phyloP scores from a whole-genome alignment of 2,888 invertebrate species.

The Amiota mariae region DNA sequence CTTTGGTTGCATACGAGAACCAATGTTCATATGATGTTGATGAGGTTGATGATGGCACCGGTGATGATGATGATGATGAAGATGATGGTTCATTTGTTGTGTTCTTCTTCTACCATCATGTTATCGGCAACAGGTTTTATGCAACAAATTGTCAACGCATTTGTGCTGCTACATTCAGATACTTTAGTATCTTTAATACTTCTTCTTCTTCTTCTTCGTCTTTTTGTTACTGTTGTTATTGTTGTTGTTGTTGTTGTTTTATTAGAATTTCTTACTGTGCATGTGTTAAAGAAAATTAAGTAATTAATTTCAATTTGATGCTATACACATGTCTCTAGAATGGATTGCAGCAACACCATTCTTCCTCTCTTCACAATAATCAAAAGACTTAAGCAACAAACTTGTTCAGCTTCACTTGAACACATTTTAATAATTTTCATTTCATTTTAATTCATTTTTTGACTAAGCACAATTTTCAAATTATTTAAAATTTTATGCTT shows the following conservation, averaged over 20 bases:
- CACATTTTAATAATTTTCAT: no score
- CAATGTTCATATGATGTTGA: not conserved
- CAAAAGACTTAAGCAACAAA: conserved; percentile 61
- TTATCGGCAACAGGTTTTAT: conserved; percentile 21
- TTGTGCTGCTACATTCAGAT: conserved; percentile 61
- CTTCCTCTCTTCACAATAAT: conserved; percentile 28
- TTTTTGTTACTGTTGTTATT: no score
- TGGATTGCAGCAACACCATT: no score
- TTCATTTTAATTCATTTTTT: not conserved
- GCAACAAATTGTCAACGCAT: conserved; percentile 52
- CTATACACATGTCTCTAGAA: conserved; percentile 51
- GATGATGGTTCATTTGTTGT: conserved; percentile 14
- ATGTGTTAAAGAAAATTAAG: conserved; percentile 64
- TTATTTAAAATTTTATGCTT: conserved; percentile 38
- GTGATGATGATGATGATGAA: conserved; percentile 10
- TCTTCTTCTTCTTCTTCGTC: not conserved
- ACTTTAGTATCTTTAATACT: conserved; percentile 13
- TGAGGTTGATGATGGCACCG: no score
- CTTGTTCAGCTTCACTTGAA: conserved; percentile 31
- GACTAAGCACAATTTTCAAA: conserved; percentile 4
- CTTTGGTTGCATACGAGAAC: not conserved
- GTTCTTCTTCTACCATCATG: not conserved
- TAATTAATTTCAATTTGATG: conserved; percentile 65
- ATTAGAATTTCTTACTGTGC: conserved; percentile 21
- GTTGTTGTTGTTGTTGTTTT: conserved; percentile 14